Conservation (phyloP, 1,140 invertebrate species). For the Doryteuthis pealeii region DNA sequence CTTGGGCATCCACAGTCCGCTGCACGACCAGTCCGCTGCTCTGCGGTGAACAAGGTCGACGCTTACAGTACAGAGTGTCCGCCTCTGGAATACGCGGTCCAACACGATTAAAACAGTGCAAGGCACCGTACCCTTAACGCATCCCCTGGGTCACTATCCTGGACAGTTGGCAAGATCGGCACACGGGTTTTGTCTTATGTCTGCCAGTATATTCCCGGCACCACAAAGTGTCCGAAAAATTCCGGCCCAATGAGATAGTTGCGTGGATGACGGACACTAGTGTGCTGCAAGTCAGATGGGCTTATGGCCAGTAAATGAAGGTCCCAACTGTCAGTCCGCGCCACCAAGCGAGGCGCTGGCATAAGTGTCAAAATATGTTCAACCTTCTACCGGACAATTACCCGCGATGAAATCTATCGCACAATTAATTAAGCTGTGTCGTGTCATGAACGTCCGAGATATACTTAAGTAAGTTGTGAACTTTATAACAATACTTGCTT, state of each 20-base stretch:
- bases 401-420: constrained; percentile 77
- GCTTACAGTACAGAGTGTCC: constrained; percentile 72
- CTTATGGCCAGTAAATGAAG: constrained; percentile 35
- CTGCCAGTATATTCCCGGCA: constrained; percentile 41
- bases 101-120: constrained; percentile 68
- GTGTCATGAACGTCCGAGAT: constrained; percentile 38
- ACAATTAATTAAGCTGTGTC: constrained; percentile 63
- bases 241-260: constrained; percentile 28
- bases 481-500: no score
- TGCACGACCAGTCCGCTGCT: not conserved
- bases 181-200: constrained; percentile 33
- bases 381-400: constrained; percentile 77
- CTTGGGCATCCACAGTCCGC: constrained; percentile 36
- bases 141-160: constrained; percentile 40
- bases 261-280: constrained; percentile 48
- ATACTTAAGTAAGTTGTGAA: constrained; percentile 25
- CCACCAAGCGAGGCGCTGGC: constrained; percentile 71
- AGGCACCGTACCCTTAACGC: constrained; percentile 39
- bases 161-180: constrained; percentile 48
- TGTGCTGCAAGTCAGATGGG: constrained; percentile 32
- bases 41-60: constrained; percentile 14
- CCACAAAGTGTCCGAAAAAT: constrained; percentile 8
- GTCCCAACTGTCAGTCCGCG: constrained; percentile 48
- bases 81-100: constrained; percentile 78
- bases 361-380: constrained; percentile 73